Conservation (phyloP, 2,888 invertebrate genomes). For the Cabera pusaria region DNA sequence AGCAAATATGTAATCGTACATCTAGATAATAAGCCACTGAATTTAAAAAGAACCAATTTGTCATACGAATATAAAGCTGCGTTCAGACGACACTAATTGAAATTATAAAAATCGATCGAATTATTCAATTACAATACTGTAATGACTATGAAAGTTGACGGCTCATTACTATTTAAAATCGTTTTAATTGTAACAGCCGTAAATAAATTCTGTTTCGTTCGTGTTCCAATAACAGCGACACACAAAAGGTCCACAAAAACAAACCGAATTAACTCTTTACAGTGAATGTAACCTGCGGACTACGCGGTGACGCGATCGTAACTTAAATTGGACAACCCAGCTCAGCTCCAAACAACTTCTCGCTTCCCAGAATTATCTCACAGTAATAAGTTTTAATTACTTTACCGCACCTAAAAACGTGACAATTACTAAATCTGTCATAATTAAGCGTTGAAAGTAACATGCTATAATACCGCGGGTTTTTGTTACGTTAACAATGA, state of each 20-base stretch:
- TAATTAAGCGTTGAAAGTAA: conserved; percentile 46
- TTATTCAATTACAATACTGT: conserved; percentile 62
- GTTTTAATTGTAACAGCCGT: conserved; percentile 42
- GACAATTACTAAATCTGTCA: conserved; percentile 35
- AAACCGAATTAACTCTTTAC: conserved; percentile 53
- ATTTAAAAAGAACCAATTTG: conserved; percentile 46
- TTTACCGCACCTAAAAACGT: conserved; percentile 20
- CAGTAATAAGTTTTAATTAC: conserved; percentile 19
- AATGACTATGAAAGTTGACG: conserved; percentile 52
- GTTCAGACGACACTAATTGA: conserved; percentile 51
- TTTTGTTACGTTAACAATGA: conserved; percentile 44
- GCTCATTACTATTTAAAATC: conserved; percentile 55
- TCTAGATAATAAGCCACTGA: conserved; percentile 21
- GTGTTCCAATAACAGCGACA: conserved; percentile 41
- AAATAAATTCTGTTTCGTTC: conserved; percentile 38
- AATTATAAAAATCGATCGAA: conserved; percentile 62
- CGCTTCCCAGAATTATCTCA: conserved; percentile 22
- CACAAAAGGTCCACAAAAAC: conserved; percentile 45
- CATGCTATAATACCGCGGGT: conserved; percentile 30
- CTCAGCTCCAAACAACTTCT: conserved; percentile 14
- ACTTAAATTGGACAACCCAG: conserved; percentile 57
- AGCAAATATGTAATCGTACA: conserved; percentile 15
- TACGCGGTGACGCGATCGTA: conserved; percentile 51
- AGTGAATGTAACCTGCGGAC: conserved; percentile 44
- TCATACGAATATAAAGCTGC: conserved; percentile 38